Evolutionary conservation across 2,113 vertebrate species (phyloP).

Genomic region (Xiphophorus couchianus): DNA sequence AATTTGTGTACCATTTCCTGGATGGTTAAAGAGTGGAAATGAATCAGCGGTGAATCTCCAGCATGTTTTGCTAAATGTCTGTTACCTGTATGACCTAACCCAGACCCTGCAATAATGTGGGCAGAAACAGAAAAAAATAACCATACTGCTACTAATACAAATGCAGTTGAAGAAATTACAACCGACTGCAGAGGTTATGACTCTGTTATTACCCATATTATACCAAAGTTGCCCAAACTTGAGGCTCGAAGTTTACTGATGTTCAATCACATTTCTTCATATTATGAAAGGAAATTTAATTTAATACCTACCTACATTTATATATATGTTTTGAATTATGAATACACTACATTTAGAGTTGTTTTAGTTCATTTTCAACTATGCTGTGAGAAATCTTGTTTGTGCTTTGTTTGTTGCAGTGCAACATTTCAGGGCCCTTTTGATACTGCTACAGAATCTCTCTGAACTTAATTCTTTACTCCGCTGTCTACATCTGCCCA

Average conservation of each 20-base stretch:
- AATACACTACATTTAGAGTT: constrained; percentile 13
- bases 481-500: constrained; percentile 36
- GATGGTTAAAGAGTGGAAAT: constrained; percentile 24
- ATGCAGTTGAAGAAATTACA: not conserved
- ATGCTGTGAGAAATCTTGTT: constrained; percentile 49
- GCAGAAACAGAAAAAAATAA: not conserved
- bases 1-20: constrained; percentile 25
- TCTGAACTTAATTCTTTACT: constrained; percentile 50
- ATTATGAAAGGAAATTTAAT: not conserved
- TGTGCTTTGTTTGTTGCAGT: constrained; percentile 44
- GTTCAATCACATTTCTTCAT: constrained; percentile 8
- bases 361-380: not conserved
- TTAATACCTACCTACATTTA: not conserved
- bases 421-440: constrained; percentile 43
- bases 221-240: constrained; percentile 15
- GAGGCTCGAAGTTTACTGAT: constrained; percentile 19
- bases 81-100: constrained; percentile 28
- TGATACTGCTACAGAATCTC: constrained; percentile 49
- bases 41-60: constrained; percentile 21
- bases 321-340: not conserved
- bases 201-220: not conserved
- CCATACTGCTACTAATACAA: no score
- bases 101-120: constrained; percentile 11
- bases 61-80: constrained; percentile 35
- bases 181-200: constrained; percentile 4